Evolutionary conservation across 1,140 invertebrate species (phyloP), one percentile per base, ranked within the genome.

Genomic region (Achatina immaculata): DNA sequence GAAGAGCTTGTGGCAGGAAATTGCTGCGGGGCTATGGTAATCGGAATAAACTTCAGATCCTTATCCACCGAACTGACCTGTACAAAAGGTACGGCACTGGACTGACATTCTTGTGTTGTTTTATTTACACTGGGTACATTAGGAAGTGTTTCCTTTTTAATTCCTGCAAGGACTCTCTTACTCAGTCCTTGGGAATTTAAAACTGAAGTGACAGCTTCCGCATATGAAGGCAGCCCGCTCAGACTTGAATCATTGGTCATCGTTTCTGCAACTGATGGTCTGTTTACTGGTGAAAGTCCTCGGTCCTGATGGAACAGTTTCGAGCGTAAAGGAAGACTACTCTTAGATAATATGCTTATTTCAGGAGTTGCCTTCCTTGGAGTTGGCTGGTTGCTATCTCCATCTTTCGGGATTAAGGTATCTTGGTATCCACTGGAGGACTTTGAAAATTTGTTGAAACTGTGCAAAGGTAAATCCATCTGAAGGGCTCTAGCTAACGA

Each of bases 201-300:
- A 4, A 76, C 74, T 1, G 31, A 40, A 51, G 28, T 76, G 34
- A 76, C 9, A 34, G 74, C 74, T 43, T 76, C 74, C 0, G 74
- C 31, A 43, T 76, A 76, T 14, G 74, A 62, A 3, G 74, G 74
- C 19, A 65, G n/a, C 24, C 69, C 14, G 43, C 48, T 38, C 3
- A 62, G 34, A 28, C 55, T 76, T 1, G 43, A 51, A 51, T 9
- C 19, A 51, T 1, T 9, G 0, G 28, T 2, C 43, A 21, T 3
- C 43, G n/a, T 19, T 31, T 45, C 42, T 11, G n/a, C 24, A 14
- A 2, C 16, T 0, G 45, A 51, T 31, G 19, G 3, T 42, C 24
- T 69, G 31, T 6, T 51, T 34, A 34, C 21, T 51, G 7, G 3
- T 14, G 45, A 28, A 51, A 42, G 3, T 42, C 11, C 36, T 45